Percentiles rank a stretch among this genome's conserved stretches.
Evolutionary conservation across 1,140 invertebrate species (phyloP).

Genomic region (Oedothorax gibbosus): DNA sequence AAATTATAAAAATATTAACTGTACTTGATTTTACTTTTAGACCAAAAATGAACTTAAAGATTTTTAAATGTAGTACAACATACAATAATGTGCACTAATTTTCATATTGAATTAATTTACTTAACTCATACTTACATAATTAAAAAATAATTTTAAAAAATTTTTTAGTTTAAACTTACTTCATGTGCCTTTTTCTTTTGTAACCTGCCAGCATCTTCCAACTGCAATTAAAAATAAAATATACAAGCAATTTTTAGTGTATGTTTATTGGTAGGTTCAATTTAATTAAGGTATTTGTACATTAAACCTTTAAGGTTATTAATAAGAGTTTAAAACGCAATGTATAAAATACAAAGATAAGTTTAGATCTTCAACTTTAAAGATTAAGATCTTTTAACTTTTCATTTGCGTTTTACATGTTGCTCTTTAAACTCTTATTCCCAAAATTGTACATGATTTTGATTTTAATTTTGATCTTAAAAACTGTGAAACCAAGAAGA

Average conservation of each 20-base stretch:
- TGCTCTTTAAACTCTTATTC: no score
- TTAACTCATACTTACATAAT: neutral
- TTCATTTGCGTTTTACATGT: neutral
- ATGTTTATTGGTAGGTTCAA: no score
- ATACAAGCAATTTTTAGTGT: neutral
- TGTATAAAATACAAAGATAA: neutral
- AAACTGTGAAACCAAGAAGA: no score
- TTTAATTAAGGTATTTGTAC: neutral
- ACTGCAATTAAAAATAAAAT: slow-evolving; percentile 63
- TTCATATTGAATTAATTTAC: neutral
- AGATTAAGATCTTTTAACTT: neutral
- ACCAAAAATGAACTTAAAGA: neutral
- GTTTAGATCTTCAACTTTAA: neutral
- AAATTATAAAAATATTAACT: neutral
- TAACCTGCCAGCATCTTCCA: slow-evolving; percentile 86
- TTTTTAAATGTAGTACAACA: neutral
- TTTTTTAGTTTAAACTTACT: neutral
- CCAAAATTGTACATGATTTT: no score
- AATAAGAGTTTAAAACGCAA: neutral
- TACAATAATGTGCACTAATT: neutral
- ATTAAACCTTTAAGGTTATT: neutral
- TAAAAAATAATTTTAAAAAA: slow-evolving; percentile 7
- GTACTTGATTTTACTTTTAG: neutral
- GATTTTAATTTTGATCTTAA: no score
- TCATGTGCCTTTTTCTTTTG: slow-evolving; percentile 79